Conservation (phyloP, 2,888 invertebrate genomes). For the Synanthedon myopaeformis region DNA sequence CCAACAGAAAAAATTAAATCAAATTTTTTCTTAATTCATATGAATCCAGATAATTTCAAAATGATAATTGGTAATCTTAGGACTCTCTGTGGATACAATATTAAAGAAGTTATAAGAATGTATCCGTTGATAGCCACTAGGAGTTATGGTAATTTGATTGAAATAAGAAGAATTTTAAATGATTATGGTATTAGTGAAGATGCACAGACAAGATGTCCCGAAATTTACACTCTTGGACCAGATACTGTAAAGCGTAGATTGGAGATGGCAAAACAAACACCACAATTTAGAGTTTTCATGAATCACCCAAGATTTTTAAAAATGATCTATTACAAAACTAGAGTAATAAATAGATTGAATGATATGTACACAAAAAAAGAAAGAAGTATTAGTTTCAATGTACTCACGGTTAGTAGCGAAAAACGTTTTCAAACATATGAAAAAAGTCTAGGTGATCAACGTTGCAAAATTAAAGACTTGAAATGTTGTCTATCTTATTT, state of each 20-base stretch:
- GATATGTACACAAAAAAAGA: constrained; percentile 43
- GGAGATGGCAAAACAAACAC: constrained; percentile 37
- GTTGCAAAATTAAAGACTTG: constrained; percentile 57
- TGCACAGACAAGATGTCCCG: constrained; percentile 55
- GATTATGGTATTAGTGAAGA: constrained; percentile 45
- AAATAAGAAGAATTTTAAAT: constrained; percentile 41
- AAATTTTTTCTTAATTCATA: constrained; percentile 54
- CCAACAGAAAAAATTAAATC: constrained; percentile 48
- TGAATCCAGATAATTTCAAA: constrained; percentile 51
- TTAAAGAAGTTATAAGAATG: constrained; percentile 52
- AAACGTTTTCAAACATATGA: constrained; percentile 49
- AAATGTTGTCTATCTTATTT: constrained; percentile 45
- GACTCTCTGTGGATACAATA: constrained; percentile 50
- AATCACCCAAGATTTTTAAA: constrained; percentile 57
- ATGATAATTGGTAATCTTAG: constrained; percentile 38
- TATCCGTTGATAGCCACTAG: constrained; percentile 50
- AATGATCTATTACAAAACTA: constrained; percentile 54
- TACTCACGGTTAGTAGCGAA: constrained; percentile 45
- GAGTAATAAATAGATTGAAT: constrained; percentile 37
- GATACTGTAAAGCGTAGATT: constrained; percentile 44
- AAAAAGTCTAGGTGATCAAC: constrained; percentile 52
- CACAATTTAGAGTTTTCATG: constrained; percentile 47
- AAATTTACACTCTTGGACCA: constrained; percentile 50
- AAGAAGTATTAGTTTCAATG: constrained; percentile 54
- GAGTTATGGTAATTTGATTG: constrained; percentile 33